Evolutionary conservation across 2,113 vertebrate genomes (phyloP), one percentile per base, ranked within the genome.

Genomic region (Hemichromis elongatus): DNA sequence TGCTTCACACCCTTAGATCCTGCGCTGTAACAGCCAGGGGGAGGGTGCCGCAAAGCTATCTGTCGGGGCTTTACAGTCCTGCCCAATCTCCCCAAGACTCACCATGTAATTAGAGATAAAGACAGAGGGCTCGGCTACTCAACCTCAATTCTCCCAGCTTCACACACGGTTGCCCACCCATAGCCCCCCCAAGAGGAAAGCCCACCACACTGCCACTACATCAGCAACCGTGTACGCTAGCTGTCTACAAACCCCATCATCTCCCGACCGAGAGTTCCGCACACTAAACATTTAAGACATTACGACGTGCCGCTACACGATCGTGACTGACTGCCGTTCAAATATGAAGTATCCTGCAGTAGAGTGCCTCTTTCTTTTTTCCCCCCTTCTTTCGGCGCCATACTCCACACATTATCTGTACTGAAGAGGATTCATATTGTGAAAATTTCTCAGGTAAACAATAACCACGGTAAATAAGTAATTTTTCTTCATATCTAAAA

Each of bases 41-140:
- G 37, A 45, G 40, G 45, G 16, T 18, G 24, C 2, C 5, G 5
- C 16, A 2, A 24, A 91, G 84, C 77, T 91, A 85, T 92, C 89
- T 90, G 79, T 40, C 35, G 80, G 86, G 85, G 85, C 37, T 92
- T 89, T 90, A 81, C 79, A 90, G 89, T 92, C 89, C 90, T 90
- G 86, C 93, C 85, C 92, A 93, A 91, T 93, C 93, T 93, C 93
- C 90, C 89, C 88, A 66, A 90, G 86, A 86, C 81, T 82, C 90
- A 86, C 83, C 92, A 88, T 95, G 94, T 94, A 94, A 94, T 95
- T 94, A 95, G 93, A 93, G 91, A 92, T 93, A 93, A 95, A 94
- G 92, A 94, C 93, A 94, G 84, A 93, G 92, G 92, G 88, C 90
- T 92, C 82, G 61, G 86, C 70, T 91, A 91, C 91, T 95, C 90